Evolutionary conservation across 1,140 invertebrate species (phyloP), one percentile per base, ranked within the genome.

Genomic region (Monochamus saltuarius): DNA sequence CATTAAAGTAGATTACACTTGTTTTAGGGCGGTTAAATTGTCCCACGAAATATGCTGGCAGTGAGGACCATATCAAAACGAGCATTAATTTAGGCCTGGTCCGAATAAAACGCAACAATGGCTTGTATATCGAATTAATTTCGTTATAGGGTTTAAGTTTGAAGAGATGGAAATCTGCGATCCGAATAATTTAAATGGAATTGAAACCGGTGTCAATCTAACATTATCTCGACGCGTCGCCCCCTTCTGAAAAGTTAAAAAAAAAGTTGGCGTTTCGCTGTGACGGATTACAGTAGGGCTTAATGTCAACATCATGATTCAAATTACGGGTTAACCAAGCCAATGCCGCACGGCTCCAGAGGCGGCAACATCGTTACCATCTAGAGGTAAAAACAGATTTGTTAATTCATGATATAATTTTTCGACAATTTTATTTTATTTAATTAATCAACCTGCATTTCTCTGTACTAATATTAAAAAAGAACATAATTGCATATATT

Each of bases 271-370:
- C 52, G 49, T 46, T 69, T 64, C 69, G 67, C 69, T 63, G 68
- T 72, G 68, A 74, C 70, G 65, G 73, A 74, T 74, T 74, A 74
- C 70, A 68, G 55, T 39, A 62, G 65, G 71, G 73, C 68, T 74
- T 74, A 70, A 69, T 74, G 73, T 74, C 73, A 74, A 73, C 69
- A 73, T 73, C 73, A 71, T 67, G 73, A 69, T 73, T 72, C 71
- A 69, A 71, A 74, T 74, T 74, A 71, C 68, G 59, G 61, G 66
- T 72, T 68, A 72, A 72, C 64, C 60, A 49, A 65, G 57, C 40
- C 54, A 50, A 36, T 55, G 39, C 49, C 16, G n/a, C 22, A 11
- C 22, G 22, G 22, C 22, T 8, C 4, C 13, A 46, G 43, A 17
- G 14, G 4, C 22, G 22, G 22, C 2, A 6, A 29, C 22, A 6